phyloP scores from a whole-genome alignment of 2,888 invertebrate genomes.

The Lithophane socia region DNA sequence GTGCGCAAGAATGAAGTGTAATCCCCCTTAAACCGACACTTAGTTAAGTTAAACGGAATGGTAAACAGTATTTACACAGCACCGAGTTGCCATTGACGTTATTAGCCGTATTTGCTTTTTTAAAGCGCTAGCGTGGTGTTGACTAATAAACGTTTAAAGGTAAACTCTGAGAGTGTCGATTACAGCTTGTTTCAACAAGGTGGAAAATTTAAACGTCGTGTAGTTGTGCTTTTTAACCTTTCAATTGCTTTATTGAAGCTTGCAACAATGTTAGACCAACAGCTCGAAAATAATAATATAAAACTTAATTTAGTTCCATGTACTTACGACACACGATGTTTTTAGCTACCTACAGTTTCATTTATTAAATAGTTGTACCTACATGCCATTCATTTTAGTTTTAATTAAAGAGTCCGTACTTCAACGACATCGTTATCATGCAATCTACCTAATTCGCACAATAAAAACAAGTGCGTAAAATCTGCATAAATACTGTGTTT shows the following conservation, averaged over 20 bases:
- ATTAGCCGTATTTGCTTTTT: conserved; percentile 61
- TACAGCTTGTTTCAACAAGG: conserved; percentile 49
- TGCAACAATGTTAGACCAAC: conserved; percentile 31
- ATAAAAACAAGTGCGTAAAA: conserved; percentile 79
- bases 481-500: conserved; percentile 84
- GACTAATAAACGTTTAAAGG: conserved; percentile 50
- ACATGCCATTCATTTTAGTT: conserved; percentile 40
- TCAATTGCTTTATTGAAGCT: conserved; percentile 53
- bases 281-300: conserved; percentile 12
- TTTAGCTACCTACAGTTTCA: background rate
- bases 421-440: conserved; percentile 72
- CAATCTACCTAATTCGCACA: conserved; percentile 76
- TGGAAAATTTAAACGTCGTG: conserved; percentile 43
- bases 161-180: conserved; percentile 46
- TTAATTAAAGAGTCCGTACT: conserved; percentile 70
- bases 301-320: conserved; percentile 29
- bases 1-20: conserved; percentile 75
- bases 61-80: conserved; percentile 68
- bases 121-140: conserved; percentile 48
- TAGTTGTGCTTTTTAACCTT: conserved; percentile 42
- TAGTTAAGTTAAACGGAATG: conserved; percentile 72
- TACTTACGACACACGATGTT: background rate
- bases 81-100: conserved; percentile 57
- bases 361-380: conserved; percentile 29
- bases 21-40: conserved; percentile 75